Base-by-base conservation (phyloP, 2,888 invertebrate genomes). In the Oeneis ivallda region DNA sequence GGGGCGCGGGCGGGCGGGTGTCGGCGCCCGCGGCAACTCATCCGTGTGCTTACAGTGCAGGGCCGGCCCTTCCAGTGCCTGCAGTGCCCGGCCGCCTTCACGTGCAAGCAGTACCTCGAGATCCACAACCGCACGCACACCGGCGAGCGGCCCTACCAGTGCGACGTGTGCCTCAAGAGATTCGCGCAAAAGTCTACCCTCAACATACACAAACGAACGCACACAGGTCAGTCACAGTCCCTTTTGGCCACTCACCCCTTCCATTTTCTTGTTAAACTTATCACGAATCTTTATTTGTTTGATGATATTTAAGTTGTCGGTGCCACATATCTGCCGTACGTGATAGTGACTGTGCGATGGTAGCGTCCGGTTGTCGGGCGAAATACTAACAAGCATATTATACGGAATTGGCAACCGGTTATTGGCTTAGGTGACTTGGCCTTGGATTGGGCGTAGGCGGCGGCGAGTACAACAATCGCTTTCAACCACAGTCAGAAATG, bases 101-200 rank as follows among this genome's bases (percentile, higher is more conserved):
- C 93, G 71, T 92, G 92, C 87, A 92, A 92, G 87, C 92, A 92
- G 85, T 92, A 92, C 80, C 85, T 92, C 74, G 92, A 92, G 56
- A 56, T 56, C 17, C 56, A 56, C 56, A 56, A 56, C 56, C 56
- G 56, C 56, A 92, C 92, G 78, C 92, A 92, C 86, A 92, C 92
- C 72, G 92, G 92, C 76, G 92, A 93, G 82, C 87, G 93, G 64
- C 93, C 93, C 72, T 93, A 93, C 84, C 92, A 95, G 86, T 96
- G 96, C 84, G 95, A 95, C 83, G 93, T 95, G 71, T 96, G 96
- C 84, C 93, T 95, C 83, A 96, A 96, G 89, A 93, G 95, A 81
- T 96, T 96, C 91, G 95, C 96, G 75, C 96, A 96, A 90, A 96
- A 96, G 86, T 56, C 56, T 13, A 56, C 56, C 1, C 41, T 56